Evolutionary conservation across 2,888 invertebrate genomes (phyloP), one percentile per base, ranked within the genome.

Genomic region (Morpho deidamia): DNA sequence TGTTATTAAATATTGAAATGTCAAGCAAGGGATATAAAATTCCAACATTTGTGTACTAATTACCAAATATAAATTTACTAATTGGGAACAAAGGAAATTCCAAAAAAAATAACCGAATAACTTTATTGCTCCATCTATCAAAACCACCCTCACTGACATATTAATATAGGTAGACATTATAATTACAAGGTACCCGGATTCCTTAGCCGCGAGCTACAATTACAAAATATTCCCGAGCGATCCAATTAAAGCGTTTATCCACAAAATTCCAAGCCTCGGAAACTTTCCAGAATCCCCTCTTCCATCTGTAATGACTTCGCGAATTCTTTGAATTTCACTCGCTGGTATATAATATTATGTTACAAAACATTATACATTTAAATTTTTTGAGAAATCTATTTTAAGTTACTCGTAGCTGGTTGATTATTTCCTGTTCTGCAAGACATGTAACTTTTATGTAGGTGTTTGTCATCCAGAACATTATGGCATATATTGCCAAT

Each of bases 231-330:
- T 79, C 84, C 70, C 76, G 70, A 71, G 74, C 74, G 81, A 79
- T 82, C 84, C 81, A 88, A 89, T 88, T 89, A 88, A 88, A 86
- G 79, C 86, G 79, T 76, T 83, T 81, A 83, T 82, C 83, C 86
- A 77, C 83, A 83, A 82, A 82, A 88, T 87, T 83, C 86, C 84
- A 67, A 71, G 67, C 79, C 77, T 77, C 74, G 74, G 76, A 76
- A 84, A 84, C 74, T 84, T 86, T 76, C 69, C 70, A 73, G 74
- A 77, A 73, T 77, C 76, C 76, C 64, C 67, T 43, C 67, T 67
- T 64, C 39, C 60, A 44, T 55, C 60, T 43, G 58, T 69, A 68
- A 65, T 66, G 62, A 63, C 62, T 60, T 63, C 59, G 57, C 58
- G 53, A 63, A 87, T 87, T 84, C 88, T 74, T 76, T 64, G 76